Conservation (phyloP, 1,140 invertebrate genomes). For the Trichonephila inaurata region DNA sequence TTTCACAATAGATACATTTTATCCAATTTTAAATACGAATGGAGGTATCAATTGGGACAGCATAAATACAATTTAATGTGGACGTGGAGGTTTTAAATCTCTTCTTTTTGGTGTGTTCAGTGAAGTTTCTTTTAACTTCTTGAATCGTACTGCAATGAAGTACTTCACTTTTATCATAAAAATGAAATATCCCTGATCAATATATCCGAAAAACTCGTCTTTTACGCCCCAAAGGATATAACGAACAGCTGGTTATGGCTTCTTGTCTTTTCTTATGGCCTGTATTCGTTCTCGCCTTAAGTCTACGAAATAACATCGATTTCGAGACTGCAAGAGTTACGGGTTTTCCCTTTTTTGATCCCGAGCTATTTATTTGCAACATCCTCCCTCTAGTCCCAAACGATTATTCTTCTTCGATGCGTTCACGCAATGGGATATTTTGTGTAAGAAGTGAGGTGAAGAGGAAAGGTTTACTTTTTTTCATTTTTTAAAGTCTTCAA, state of each 20-base stretch:
- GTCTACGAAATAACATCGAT: conserved; percentile 23
- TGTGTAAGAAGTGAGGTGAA: too few relatives aligned
- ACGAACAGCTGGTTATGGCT: conserved; percentile 40
- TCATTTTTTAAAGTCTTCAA: too few relatives aligned
- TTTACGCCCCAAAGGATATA: conserved; percentile 12
- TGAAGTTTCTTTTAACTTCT: not conserved
- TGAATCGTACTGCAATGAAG: not conserved
- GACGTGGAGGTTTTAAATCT: not conserved
- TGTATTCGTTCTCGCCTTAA: conserved; percentile 5
- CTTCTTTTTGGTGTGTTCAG: not conserved
- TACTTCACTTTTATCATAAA: not conserved
- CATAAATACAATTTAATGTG: too few relatives aligned
- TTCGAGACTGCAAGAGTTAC: not conserved
- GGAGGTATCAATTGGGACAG: too few relatives aligned
- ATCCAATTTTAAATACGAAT: too few relatives aligned
- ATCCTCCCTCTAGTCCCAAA: not conserved
- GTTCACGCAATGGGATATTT: too few relatives aligned
- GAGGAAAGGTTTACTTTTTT: too few relatives aligned
- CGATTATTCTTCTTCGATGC: not conserved
- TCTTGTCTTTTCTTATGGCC: conserved; percentile 21
- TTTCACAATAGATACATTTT: too few relatives aligned
- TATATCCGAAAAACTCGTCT: conserved; percentile 26
- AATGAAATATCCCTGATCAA: not conserved
- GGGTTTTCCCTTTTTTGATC: not conserved
- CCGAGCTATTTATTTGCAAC: conserved; percentile 30